Conservation (phyloP, 2,888 invertebrate species). For the Trissoscelio sp. region DNA sequence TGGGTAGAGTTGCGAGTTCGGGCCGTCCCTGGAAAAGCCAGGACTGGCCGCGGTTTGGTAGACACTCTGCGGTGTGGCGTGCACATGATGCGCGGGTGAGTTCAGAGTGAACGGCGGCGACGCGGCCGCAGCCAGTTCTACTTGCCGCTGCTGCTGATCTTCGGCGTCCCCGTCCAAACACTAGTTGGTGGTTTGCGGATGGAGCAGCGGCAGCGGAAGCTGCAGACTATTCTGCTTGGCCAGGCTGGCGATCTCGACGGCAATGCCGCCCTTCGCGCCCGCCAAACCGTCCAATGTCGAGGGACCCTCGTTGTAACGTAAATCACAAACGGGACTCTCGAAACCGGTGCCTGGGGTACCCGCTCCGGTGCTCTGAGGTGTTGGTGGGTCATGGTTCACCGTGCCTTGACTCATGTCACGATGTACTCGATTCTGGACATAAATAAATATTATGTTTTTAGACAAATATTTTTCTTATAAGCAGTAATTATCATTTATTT, state of each 20-base stretch:
- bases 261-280: slow-evolving; percentile 79
- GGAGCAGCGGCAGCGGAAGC: slow-evolving; percentile 82
- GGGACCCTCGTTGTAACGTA: slow-evolving; percentile 82
- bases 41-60: slow-evolving; percentile 79
- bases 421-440: slow-evolving; percentile 87
- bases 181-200: slow-evolving; percentile 83
- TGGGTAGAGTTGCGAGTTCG: slow-evolving; percentile 74
- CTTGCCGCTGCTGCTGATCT: slow-evolving; percentile 75
- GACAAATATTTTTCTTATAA: no score
- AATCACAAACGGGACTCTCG: slow-evolving; percentile 82
- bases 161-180: slow-evolving; percentile 79
- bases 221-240: slow-evolving; percentile 82
- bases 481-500: no score
- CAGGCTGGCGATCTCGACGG: slow-evolving; percentile 81
- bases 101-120: slow-evolving; percentile 75
- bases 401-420: slow-evolving; percentile 83
- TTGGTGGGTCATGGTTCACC: slow-evolving; percentile 81
- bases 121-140: slow-evolving; percentile 77
- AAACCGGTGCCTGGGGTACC: slow-evolving; percentile 81
- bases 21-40: slow-evolving; percentile 71
- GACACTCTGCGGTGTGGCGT: slow-evolving; percentile 79
- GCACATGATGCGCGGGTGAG: slow-evolving; percentile 69
- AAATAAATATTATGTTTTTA: no score
- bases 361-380: slow-evolving; percentile 80
- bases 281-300: slow-evolving; percentile 80